Base-by-base conservation (phyloP, 2,797 vertebrate genomes). In the Anisognathus igniventris region DNA sequence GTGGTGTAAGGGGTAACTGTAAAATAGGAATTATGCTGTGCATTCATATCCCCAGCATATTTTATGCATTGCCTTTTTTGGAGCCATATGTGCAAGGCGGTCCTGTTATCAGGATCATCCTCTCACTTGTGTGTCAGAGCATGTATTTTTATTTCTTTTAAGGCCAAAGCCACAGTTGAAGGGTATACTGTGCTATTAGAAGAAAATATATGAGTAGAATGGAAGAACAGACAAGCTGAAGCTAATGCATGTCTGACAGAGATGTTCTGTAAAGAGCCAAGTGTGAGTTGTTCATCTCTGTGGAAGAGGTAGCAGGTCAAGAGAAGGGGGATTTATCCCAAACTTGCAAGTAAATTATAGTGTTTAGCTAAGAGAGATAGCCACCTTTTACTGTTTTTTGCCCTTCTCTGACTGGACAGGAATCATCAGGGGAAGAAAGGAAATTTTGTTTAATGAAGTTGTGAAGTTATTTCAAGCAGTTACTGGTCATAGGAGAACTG, bases 181-280 rank as follows among this genome's bases (percentile, higher is more conserved):
- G 7, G 11, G 1, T 10, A 10, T 27, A 5, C 12, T 64, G 2
- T 44, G 44, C 11, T 67, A 15, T 21, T 42, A 64, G 35, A 66
- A 71, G 10, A 37, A 75, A 47, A 45, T 25, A 47, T 2, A 15
- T n/a, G 30, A 71, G 48, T n/a, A 42, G 12, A 86, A 67, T 18
- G 14, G 33, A 73, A 86, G 40, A 57, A 17, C 2, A 40, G 12
- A 8, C 5, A 60, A 58, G 14, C 10, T 83, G 45, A 57, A 71
- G 12, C 1, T 35, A 31, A 42, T n/a, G 5, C 2, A 17, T 27
- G 8, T 47, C 74, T 87, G 20, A 7, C 31, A 73, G 25, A 80
- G 23, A 73, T 19, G 8, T 0, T 0, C 3, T 14, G 5, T 31
- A 9, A 14, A 67, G 10, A 31, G 6, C 35, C 4, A 0, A 42